A percentile compares a stretch with the other conserved stretches of the same genome.
These are phyloP conservation scores for Rotaria socialis DNA, from an alignment of 2,888 invertebrate genomes.

Conservation along the genomic window DNA sequence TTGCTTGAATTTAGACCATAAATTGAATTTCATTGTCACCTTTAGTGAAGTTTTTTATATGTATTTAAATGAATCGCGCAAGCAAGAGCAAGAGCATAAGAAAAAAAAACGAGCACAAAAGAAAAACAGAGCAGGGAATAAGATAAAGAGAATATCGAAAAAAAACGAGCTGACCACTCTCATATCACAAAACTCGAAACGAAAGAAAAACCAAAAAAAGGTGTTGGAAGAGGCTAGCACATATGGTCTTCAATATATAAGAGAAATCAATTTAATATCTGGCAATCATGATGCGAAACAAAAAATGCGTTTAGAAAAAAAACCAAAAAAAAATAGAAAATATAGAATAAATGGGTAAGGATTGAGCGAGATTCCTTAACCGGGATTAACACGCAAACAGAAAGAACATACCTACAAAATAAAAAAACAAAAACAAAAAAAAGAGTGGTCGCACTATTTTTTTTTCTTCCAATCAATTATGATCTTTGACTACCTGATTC, in stretches of 20 bases:
- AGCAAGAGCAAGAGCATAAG: conserved; percentile 32
- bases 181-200: conserved; percentile 32
- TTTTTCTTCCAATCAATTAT: not conserved
- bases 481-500: conserved; percentile 29
- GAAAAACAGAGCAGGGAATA: conserved; percentile 28
- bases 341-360: conserved; percentile 29
- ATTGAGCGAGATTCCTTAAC: conserved; percentile 32
- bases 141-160: conserved; percentile 32
- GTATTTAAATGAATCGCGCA: conserved; percentile 21
- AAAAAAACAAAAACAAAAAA: not conserved
- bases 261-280: conserved; percentile 26
- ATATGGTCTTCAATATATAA: conserved; percentile 32
- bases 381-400: not conserved
- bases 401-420: conserved; percentile 22
- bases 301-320: conserved; percentile 32
- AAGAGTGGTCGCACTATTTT: conserved; percentile 18
- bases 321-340: conserved; percentile 31
- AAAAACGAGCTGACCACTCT: conserved; percentile 27
- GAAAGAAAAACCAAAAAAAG: conserved; percentile 3
- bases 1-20: too few species aligned
- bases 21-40: conserved; percentile 18
- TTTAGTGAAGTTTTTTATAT: conserved; percentile 1
- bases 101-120: not conserved
- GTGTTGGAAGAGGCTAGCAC: conserved; percentile 32
- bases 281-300: conserved; percentile 29